Base-by-base conservation (phyloP, 1,140 invertebrate genomes). In the Reticulitermes speratus region DNA sequence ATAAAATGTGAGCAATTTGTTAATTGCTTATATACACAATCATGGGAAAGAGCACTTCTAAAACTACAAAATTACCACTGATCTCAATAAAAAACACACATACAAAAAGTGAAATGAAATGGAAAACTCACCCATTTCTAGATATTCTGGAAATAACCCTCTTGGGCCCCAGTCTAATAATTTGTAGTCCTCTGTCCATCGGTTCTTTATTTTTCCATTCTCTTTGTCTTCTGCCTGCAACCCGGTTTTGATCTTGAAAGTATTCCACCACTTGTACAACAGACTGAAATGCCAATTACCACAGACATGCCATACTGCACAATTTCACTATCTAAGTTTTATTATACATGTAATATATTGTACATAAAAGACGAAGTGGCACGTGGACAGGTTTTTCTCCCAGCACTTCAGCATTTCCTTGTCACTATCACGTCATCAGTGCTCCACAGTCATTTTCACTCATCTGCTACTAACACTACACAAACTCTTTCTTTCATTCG, bases 121-220 rank as follows among this genome's bases (percentile, higher is more conserved):
- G 9, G 32, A 32, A 55, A 69, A 89, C 91, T 92, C 93, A 97
- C 97, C 96, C 97, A 99, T 99, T 94, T 99, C 98, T 84, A 99
- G 92, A 91, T 99, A 99, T 92, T 99, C 98, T 8, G 97, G 96
- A 91, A 99, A 99, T 23, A 99, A 92, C 88, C 97, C 97, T 90
- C 97, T 94, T 83, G 97, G 94, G 38, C 96, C 97, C 93, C 97
- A 98, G 88, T 97, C 95, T 8, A 97, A 93, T 65, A 99, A 92
- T 90, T 97, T 96, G 89, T 96, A 98, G 90, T 99, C 98, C 88
- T 96, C 95, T 87, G 98, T 94, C 97, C 97, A 99, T 86, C 97
- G 95, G 45, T 94, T 92, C 87, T 90, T 91, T 45, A 91, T 89
- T 84, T 87, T 88, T 44, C 89, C 87, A 30, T 88, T 87, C 81